These are phyloP conservation scores for Athalia cordata DNA, from an alignment of 2,888 invertebrate genomes.

Conservation along the genomic window DNA sequence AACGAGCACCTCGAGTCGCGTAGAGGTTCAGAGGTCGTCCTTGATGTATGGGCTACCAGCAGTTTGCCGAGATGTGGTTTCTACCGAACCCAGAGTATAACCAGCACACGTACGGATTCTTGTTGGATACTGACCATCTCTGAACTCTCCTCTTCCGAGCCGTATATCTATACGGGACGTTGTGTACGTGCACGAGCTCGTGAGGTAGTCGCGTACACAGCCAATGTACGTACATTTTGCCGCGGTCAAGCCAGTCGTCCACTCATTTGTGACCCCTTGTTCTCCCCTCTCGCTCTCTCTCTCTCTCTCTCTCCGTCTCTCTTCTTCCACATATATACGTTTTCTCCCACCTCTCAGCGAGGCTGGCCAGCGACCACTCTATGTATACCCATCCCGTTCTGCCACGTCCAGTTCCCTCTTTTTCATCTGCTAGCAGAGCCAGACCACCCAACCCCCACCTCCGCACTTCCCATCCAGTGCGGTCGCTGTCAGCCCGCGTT, in stretches of 20 bases:
- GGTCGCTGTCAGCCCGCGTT: conserved; percentile 47
- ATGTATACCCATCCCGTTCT: background rate
- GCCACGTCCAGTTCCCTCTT: conserved; percentile 14
- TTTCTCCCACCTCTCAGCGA: conserved; percentile 34
- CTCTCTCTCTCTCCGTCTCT: conserved; percentile 26
- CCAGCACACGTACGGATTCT: too few relatives aligned
- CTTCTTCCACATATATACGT: conserved; percentile 25
- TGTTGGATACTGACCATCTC: background rate
- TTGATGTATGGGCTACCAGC: conserved; percentile 37
- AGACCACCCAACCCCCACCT: too few relatives aligned
- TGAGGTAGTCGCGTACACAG: background rate
- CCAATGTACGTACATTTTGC: conserved; percentile 55
- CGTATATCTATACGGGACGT: too few relatives aligned
- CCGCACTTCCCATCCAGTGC: conserved; percentile 22
- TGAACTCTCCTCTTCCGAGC: background rate
- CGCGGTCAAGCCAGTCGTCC: conserved; percentile 59
- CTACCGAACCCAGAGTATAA: background rate
- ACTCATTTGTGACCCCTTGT: conserved; percentile 47
- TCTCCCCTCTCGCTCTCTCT: conserved; percentile 42
- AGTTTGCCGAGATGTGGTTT: conserved; percentile 38
- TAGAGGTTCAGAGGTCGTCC: conserved; percentile 23
- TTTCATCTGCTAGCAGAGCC: background rate
- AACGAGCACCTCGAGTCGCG: background rate
- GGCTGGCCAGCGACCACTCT: background rate
- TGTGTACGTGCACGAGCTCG: too few relatives aligned